These are phyloP conservation scores for Eulacestoma nigropectus DNA, from an alignment of 2,113 vertebrate genomes.

Conservation along the genomic window DNA sequence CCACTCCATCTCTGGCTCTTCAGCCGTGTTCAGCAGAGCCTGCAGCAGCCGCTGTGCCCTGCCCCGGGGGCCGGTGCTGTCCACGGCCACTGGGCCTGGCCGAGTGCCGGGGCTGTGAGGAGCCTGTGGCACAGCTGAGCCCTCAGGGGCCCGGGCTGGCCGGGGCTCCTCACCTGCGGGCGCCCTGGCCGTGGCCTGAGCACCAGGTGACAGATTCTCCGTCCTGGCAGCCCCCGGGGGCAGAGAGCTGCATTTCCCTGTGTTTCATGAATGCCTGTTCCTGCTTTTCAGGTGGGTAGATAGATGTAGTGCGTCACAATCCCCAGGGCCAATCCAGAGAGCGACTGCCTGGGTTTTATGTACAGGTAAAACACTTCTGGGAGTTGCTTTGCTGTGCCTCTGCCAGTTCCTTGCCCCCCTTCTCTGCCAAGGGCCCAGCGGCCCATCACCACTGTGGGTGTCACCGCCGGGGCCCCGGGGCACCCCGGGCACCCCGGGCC, in stretches of 20 bases:
- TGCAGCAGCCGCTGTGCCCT: accelerated
- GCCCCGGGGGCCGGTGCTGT: accelerated
- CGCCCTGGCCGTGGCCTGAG: too few relatives aligned
- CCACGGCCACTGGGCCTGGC: accelerated
- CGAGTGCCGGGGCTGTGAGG: too few relatives aligned
- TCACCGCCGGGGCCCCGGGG: neutral
- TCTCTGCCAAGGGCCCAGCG: accelerated
- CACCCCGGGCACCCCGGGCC: neutral
- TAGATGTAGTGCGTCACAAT: neutral
- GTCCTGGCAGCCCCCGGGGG: neutral
- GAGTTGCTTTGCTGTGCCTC: neutral
- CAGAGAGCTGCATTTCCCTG: accelerated
- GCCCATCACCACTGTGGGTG: neutral
- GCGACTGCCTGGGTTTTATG: accelerated
- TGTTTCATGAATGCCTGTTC: neutral
- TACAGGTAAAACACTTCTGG: neutral
- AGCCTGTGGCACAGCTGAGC: neutral
- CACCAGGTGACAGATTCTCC: accelerated
- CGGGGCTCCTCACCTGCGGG: neutral
- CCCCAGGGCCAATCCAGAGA: neutral
- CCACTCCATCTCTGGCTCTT: neutral
- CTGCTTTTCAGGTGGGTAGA: neutral
- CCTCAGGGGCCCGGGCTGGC: neutral
- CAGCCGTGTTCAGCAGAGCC: accelerated
- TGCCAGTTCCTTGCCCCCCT: neutral